Evolutionary conservation across 2,113 vertebrate genomes (phyloP).

Genomic region (Ptilonorhynchus violaceus): DNA sequence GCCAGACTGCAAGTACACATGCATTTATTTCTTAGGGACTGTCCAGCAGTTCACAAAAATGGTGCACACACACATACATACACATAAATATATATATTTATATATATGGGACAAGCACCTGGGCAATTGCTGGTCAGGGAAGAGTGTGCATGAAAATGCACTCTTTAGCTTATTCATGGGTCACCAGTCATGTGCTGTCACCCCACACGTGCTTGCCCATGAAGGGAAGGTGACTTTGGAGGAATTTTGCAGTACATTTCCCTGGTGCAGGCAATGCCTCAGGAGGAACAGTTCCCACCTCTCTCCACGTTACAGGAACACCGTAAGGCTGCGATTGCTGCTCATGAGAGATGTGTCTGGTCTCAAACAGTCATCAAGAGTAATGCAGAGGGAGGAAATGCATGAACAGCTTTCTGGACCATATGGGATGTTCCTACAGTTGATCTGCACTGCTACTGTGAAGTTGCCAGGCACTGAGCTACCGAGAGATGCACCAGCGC

Average conservation of each 20-base stretch:
- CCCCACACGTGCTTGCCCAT: not conserved
- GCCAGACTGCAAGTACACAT: not conserved
- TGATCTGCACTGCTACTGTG: not conserved
- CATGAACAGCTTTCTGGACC: slow-evolving; percentile 14
- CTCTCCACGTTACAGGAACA: not conserved
- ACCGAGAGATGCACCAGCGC: not conserved
- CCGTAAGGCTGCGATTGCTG: rapidly evolving
- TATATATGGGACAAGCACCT: not conserved
- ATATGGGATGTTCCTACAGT: slow-evolving; percentile 5
- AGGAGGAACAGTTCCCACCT: not conserved
- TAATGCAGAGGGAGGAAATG: not conserved
- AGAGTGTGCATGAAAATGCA: not conserved
- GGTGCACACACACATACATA: rapidly evolving
- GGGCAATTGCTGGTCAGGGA: not conserved
- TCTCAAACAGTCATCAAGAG: not conserved
- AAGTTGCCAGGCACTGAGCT: slow-evolving; percentile 37
- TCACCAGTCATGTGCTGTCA: not conserved
- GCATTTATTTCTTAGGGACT: not conserved
- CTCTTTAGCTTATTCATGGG: not conserved
- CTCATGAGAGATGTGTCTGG: not conserved
- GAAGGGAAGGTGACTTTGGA: not conserved
- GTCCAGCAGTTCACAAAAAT: not conserved
- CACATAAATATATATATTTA: rapidly evolving
- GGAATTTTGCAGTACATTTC: not conserved
- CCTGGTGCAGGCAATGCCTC: not conserved